Percentiles rank a stretch among this genome's conserved stretches.
These are phyloP conservation scores for Caenorhabditis drosophilae DNA, from an alignment of 2,888 invertebrate species.

Conservation along the genomic window DNA sequence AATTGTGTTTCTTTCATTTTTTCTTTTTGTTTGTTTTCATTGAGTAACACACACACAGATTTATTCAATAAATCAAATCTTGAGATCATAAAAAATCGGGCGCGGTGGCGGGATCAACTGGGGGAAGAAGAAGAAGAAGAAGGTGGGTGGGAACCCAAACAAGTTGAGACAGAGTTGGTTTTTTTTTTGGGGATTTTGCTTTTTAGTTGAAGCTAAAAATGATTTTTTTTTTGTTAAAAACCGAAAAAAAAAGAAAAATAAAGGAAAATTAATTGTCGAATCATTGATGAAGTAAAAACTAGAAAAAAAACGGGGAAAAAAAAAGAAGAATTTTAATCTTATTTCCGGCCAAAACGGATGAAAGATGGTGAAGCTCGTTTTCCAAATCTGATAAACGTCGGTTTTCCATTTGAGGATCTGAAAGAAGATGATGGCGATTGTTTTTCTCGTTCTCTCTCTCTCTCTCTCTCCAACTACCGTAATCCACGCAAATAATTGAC, in stretches of 20 bases:
- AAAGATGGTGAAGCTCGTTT: slow-evolving; percentile 35
- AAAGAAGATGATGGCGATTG: not conserved
- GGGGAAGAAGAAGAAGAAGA: too few species aligned
- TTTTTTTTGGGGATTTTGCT: too few species aligned
- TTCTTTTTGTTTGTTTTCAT: too few species aligned
- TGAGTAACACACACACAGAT: too few species aligned
- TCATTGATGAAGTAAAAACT: not conserved
- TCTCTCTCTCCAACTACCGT: slow-evolving; percentile 14
- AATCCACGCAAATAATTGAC: slow-evolving; percentile 27
- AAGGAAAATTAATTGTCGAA: not conserved
- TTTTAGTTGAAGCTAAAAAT: too few species aligned
- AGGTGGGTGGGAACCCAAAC: too few species aligned
- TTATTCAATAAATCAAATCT: too few species aligned
- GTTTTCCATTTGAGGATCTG: slow-evolving; percentile 38
- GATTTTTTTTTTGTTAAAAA: not conserved
- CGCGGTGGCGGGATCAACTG: too few species aligned
- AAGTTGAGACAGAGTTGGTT: not conserved
- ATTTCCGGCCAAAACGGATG: slow-evolving; percentile 41
- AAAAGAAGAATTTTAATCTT: too few species aligned
- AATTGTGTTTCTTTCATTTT: too few species aligned
- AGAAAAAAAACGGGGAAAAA: too few species aligned
- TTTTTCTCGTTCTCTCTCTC: not conserved
- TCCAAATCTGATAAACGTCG: slow-evolving; percentile 41
- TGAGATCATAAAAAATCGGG: too few species aligned
- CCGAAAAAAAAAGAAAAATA: not conserved